Percentiles rank a stretch among this genome's conserved stretches.
These are phyloP conservation scores for Thymelicus sylvestris DNA, from an alignment of 2,888 invertebrate species.

Conservation along the genomic window DNA sequence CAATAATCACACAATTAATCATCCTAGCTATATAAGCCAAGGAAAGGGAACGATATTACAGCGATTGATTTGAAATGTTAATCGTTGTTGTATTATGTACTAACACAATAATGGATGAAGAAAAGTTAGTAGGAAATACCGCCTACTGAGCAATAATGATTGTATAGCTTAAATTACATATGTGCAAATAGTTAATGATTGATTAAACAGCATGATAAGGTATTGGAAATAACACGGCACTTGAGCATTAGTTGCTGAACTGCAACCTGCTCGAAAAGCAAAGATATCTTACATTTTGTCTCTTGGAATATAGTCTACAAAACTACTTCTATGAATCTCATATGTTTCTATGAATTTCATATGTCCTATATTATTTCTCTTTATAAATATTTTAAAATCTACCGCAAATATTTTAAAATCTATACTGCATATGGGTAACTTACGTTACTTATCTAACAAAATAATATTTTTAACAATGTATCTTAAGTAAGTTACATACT, in stretches of 20 bases:
- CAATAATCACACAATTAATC: slow-evolving; percentile 16
- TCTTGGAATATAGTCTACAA: too few relatives aligned
- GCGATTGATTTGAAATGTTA: slow-evolving; percentile 27
- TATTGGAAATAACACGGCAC: not conserved
- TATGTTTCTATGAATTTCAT: too few relatives aligned
- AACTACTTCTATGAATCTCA: too few relatives aligned
- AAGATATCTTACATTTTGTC: not conserved
- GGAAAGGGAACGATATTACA: slow-evolving; percentile 12
- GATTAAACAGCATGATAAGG: not conserved
- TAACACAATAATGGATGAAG: slow-evolving; percentile 6
- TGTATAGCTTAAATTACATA: slow-evolving; percentile 2
- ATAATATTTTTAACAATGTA: too few relatives aligned
- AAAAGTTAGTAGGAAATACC: slow-evolving; percentile 9
- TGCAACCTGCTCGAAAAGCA: not conserved
- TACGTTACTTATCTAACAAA: too few relatives aligned
- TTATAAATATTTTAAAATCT: too few relatives aligned
- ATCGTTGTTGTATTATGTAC: slow-evolving; percentile 15
- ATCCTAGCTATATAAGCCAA: slow-evolving; percentile 10
- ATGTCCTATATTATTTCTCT: too few relatives aligned
- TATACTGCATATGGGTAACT: too few relatives aligned
- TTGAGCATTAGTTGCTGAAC: not conserved
- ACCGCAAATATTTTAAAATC: too few relatives aligned
- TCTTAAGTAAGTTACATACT: too few relatives aligned
- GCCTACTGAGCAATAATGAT: not conserved
- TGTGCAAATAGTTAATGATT: slow-evolving; percentile 5